Conservation (phyloP, 2,113 vertebrate genomes). For the Myrmecophaga tridactyla region DNA sequence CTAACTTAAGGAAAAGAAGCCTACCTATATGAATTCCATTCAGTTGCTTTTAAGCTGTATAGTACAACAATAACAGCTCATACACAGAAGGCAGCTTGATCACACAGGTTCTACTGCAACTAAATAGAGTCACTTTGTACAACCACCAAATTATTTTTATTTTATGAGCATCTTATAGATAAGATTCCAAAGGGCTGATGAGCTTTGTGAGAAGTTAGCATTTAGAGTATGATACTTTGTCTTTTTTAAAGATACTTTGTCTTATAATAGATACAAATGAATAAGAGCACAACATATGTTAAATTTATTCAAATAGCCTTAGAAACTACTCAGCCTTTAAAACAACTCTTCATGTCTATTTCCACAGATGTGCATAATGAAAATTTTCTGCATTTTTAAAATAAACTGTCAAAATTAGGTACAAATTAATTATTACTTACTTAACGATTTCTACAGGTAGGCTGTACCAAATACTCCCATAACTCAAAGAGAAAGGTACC, state of each 20-base stretch:
- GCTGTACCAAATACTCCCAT: not conserved
- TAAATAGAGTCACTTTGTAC: not conserved
- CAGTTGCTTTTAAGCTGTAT: not conserved
- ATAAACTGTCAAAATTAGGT: not conserved
- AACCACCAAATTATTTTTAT: not conserved
- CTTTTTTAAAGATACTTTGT: no score
- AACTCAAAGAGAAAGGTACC: not conserved
- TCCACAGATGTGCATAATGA: not conserved
- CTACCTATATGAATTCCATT: not conserved
- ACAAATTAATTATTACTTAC: not conserved
- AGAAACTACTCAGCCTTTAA: not conserved
- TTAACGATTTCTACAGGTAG: not conserved
- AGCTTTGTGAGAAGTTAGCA: not conserved
- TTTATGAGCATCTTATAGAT: not conserved
- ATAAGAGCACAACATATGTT: not conserved
- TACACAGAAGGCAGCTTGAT: not conserved
- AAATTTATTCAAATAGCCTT: not conserved
- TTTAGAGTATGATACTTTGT: not conserved
- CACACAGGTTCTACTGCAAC: not conserved
- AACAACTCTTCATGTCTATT: constrained; percentile 3
- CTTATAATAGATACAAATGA: constrained; percentile 1
- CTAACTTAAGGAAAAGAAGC: not conserved
- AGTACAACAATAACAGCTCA: not conserved
- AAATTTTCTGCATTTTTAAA: not conserved
- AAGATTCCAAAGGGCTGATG: constrained; percentile 1